A percentile compares a stretch with the other conserved stretches of the same genome.
These are phyloP conservation scores for Chalcosyrphus nemorum DNA, from an alignment of 2,888 invertebrate genomes.

Conservation along the genomic window DNA sequence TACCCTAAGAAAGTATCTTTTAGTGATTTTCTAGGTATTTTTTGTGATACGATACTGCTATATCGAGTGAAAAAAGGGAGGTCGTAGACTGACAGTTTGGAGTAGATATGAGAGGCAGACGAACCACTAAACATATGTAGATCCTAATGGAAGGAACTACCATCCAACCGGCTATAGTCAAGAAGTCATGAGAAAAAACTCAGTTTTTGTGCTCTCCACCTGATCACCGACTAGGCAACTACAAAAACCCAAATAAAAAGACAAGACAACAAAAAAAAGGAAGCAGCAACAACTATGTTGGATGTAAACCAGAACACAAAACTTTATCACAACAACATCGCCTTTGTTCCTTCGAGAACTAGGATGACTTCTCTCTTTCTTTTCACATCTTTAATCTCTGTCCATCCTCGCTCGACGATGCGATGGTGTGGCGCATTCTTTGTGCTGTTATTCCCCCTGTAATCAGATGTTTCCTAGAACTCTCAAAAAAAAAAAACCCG, in stretches of 20 bases:
- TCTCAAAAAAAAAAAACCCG: slow-evolving; percentile 1
- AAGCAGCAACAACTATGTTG: neutral
- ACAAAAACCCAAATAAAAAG: no score
- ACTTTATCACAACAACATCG: slow-evolving; percentile 44
- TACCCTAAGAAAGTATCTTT: neutral
- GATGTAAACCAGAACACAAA: neutral
- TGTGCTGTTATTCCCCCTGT: slow-evolving; percentile 48
- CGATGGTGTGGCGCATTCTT: slow-evolving; percentile 40
- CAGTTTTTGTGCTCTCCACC: neutral
- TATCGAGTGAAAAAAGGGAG: no score
- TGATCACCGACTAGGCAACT: neutral
- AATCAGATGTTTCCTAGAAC: slow-evolving; percentile 71
- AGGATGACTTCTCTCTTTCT: slow-evolving; percentile 20
- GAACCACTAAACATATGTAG: no score
- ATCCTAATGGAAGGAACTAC: no score
- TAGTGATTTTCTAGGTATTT: neutral
- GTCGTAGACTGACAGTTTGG: no score
- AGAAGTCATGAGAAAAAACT: neutral
- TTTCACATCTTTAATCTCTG: slow-evolving; percentile 61
- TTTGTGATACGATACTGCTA: neutral
- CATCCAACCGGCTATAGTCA: neutral
- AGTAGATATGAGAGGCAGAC: no score
- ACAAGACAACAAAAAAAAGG: neutral
- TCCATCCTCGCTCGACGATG: slow-evolving; percentile 33
- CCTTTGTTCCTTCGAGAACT: slow-evolving; percentile 31